Evolutionary conservation across 2,113 vertebrate species (phyloP).

Genomic region (Salvelinus fontinalis): DNA sequence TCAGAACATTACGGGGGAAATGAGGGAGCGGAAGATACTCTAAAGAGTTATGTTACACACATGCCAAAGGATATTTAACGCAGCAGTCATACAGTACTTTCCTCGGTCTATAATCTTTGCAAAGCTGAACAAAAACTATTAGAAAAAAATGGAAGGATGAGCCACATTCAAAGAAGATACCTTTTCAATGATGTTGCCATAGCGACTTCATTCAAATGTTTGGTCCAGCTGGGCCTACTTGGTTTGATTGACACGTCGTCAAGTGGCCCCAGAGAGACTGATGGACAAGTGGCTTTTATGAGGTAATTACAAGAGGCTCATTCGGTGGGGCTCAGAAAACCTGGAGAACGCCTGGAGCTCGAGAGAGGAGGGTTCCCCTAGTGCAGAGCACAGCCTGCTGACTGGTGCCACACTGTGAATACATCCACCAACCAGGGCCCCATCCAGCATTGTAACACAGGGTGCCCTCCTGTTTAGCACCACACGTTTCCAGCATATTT

Average conservation of each 20-base stretch:
- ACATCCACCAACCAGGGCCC: conserved; percentile 35
- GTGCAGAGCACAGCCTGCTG: background rate
- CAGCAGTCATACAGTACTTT: conserved; percentile 20
- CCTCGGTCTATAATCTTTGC: conserved; percentile 21
- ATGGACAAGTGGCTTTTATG: conserved; percentile 79
- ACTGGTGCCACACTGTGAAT: conserved; percentile 43
- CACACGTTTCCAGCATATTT: conserved; percentile 55
- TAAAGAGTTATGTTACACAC: background rate
- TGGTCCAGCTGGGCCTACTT: conserved; percentile 58
- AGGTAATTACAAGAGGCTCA: conserved; percentile 72
- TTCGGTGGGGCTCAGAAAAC: conserved; percentile 22
- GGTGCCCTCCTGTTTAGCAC: conserved; percentile 24
- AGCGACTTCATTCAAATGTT: conserved; percentile 13
- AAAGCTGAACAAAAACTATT: conserved; percentile 14
- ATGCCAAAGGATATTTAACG: background rate
- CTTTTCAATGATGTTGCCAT: conserved; percentile 45
- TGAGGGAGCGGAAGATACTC: no score
- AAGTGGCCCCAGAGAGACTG: conserved; percentile 56
- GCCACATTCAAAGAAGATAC: conserved; percentile 38
- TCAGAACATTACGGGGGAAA: no score
- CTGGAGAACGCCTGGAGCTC: conserved; percentile 13
- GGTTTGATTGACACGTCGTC: conserved; percentile 73
- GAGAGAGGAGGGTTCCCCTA: background rate
- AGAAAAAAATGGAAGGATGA: conserved; percentile 25
- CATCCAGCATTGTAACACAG: conserved; percentile 47